A percentile compares a stretch with the other conserved stretches of the same genome.
These are phyloP conservation scores for Gadopsis marmoratus DNA, from an alignment of 2,797 vertebrate species.

Conservation along the genomic window DNA sequence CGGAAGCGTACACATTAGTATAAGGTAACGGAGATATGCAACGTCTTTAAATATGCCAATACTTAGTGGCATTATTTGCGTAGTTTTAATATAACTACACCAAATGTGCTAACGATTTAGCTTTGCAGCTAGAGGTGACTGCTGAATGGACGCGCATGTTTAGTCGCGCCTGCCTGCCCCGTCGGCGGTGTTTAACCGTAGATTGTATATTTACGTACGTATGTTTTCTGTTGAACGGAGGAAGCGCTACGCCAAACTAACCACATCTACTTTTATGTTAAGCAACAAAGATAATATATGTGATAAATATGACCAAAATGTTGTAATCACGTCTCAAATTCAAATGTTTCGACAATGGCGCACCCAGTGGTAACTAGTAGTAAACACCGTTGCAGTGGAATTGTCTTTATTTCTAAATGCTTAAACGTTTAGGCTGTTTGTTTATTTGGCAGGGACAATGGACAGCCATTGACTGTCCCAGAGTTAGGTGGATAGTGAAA, in stretches of 20 bases:
- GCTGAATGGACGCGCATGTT: not conserved
- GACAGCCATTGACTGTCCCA: too few relatives aligned
- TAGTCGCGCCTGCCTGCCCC: fast-evolving
- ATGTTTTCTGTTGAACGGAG: not conserved
- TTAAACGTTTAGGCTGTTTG: too few relatives aligned
- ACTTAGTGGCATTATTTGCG: too few relatives aligned
- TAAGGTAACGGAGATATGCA: conserved; percentile 18
- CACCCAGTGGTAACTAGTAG: not conserved
- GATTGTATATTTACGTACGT: too few relatives aligned
- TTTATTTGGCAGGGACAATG: too few relatives aligned
- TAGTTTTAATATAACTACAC: not conserved
- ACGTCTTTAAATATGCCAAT: not conserved
- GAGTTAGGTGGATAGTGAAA: too few relatives aligned
- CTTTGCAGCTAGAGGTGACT: not conserved
- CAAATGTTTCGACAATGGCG: not conserved
- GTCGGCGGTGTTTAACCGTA: conserved; percentile 18
- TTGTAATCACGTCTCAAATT: not conserved
- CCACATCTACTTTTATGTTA: too few relatives aligned
- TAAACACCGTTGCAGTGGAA: not conserved
- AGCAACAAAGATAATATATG: not conserved
- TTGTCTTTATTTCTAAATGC: too few relatives aligned
- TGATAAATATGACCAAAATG: not conserved
- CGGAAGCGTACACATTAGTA: not conserved
- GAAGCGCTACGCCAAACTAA: not conserved
- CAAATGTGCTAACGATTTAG: not conserved